Evolutionary conservation across 2,113 vertebrate species (phyloP).

Genomic region (Nyctibius bracteatus): DNA sequence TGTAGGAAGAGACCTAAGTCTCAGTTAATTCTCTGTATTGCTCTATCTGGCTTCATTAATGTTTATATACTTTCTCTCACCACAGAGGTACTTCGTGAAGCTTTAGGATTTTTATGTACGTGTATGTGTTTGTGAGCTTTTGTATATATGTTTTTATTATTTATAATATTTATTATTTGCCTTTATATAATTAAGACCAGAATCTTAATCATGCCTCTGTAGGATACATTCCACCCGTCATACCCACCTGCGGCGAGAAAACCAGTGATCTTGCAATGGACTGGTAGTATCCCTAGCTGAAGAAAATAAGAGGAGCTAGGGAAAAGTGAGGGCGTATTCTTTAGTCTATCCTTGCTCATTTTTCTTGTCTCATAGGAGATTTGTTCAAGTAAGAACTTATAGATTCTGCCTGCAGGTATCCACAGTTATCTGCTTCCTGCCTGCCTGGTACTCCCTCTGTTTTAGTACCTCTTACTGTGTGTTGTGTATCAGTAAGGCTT

Average conservation of each 20-base stretch:
- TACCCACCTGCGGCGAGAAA: neutral
- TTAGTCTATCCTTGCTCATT: neutral
- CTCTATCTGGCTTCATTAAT: neutral
- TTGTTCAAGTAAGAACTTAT: neutral
- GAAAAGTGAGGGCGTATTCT: neutral
- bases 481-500: neutral
- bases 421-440: neutral
- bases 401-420: neutral
- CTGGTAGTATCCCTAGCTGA: neutral
- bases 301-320: neutral
- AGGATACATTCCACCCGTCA: neutral
- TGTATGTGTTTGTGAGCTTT: neutral
- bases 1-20: neutral
- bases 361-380: neutral
- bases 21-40: neutral
- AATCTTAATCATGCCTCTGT: neutral
- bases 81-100: neutral
- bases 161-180: neutral
- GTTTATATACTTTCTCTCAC: neutral
- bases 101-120: neutral
- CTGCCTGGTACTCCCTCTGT: neutral
- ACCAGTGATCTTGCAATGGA: neutral
- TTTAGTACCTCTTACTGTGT: neutral
- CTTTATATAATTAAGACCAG: neutral
- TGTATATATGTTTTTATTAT: neutral